Base-by-base conservation (phyloP, 1,140 invertebrate species). In the Chrysomallon squamiferum region DNA sequence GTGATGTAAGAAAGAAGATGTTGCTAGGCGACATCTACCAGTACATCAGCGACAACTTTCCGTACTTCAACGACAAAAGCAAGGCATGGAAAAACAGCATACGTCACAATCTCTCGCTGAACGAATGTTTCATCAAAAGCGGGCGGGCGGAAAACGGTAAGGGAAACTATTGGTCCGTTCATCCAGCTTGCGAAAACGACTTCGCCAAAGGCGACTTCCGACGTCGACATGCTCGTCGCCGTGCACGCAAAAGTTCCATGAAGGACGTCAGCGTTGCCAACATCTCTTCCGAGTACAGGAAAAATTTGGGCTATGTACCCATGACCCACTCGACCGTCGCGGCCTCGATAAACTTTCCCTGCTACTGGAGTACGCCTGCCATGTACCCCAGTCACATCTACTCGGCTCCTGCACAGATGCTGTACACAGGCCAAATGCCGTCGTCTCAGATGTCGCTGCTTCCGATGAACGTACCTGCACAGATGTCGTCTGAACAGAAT, bases 61-160 rank as follows among this genome's bases (percentile, higher is more conserved):
- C 81, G 5, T 87, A 90, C 75, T 91, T 91, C 77, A 88, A 88
- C 77, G 88, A 90, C 75, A 89, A 88, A 33, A 88, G 89, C 6
- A 90, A 89, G 65, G 90, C 90, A 11, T 91, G 90, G 90, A 90
- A 90, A 87, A 90, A 91, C 84, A 87, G 84, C 30, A 68, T 79
- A 3, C 69, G 76, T n/a, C 76, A 81, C 62, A 99, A 99, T 85
- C 83, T 99, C 0, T 97, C 95, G 0, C 86, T 99, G 0, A 99
- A 99, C 86, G 96, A 98, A 79, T 99, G 97, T 79, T 99, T 99
- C 84, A 91, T 98, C 5, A 99, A 99, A 83, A 92, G 93, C 0
- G 95, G 95, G 0, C 66, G 79, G 22, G 71, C 78, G 3, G 93
- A 95, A 0, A 98, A 97, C 82, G 96, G 96, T 0, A 98, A 98